Percentiles rank a stretch among this genome's conserved stretches.
phyloP scores from a whole-genome alignment of 2,113 vertebrate species.

The Seriola rivoliana region DNA sequence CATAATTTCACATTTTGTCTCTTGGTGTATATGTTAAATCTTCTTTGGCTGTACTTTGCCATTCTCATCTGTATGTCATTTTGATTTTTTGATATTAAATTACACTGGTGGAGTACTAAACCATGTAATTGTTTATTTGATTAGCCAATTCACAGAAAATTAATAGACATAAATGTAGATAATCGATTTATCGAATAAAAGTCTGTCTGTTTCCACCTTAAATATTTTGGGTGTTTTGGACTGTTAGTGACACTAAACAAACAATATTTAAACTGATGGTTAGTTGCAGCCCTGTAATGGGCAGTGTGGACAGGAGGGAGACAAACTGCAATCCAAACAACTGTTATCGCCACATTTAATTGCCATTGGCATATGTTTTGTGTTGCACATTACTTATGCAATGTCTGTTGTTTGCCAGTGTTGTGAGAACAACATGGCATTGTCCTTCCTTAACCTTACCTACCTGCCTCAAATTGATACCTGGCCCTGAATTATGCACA shows the following conservation, averaged over 20 bases:
- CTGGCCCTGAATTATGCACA: constrained; percentile 79
- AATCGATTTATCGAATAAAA: neutral
- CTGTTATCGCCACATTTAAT: constrained; percentile 50
- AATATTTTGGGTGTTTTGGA: neutral
- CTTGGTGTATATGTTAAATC: neutral
- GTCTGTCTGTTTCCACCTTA: neutral
- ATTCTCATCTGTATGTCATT: too few relatives aligned
- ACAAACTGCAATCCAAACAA: constrained; percentile 24
- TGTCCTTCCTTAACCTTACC: constrained; percentile 34
- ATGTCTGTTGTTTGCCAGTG: constrained; percentile 1
- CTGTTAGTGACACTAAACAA: neutral
- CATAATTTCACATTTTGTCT: too few relatives aligned
- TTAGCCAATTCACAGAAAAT: too few relatives aligned
- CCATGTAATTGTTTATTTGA: neutral
- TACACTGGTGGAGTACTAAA: too few relatives aligned
- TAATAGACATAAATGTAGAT: neutral
- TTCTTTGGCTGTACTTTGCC: too few relatives aligned
- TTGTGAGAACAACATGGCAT: constrained; percentile 2
- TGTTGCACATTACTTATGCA: constrained; percentile 18
- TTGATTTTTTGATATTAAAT: too few relatives aligned
- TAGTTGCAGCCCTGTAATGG: neutral
- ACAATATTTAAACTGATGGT: neutral
- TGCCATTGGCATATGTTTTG: neutral
- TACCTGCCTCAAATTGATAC: constrained; percentile 51
- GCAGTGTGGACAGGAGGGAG: neutral